Evolutionary conservation across 2,113 vertebrate genomes (phyloP).

Genomic region (Nycticebus coucang): DNA sequence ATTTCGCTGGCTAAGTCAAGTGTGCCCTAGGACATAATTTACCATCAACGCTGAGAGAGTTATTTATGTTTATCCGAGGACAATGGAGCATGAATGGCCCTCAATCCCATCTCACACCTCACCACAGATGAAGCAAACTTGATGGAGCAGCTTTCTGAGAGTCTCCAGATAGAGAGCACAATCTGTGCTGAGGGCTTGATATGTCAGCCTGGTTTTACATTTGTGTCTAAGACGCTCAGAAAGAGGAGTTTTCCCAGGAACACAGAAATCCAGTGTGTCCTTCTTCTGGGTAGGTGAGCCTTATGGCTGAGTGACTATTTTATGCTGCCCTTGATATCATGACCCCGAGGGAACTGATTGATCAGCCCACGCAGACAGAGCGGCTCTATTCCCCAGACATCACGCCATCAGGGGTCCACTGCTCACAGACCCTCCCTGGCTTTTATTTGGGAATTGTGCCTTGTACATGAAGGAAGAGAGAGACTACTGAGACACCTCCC

Average conservation of each 20-base stretch:
- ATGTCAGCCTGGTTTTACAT: not conserved
- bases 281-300: not conserved
- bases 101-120: fast-evolving
- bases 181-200: too few relatives aligned
- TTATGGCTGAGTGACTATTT: not conserved
- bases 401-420: fast-evolving
- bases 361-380: not conserved
- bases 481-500: too few relatives aligned
- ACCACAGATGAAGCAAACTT: too few relatives aligned
- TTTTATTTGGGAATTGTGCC: too few relatives aligned
- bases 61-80: not conserved
- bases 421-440: not conserved
- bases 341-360: not conserved
- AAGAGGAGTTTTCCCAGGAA: not conserved
- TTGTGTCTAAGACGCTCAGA: not conserved
- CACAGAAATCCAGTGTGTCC: not conserved
- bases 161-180: not conserved
- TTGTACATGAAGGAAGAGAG: not conserved
- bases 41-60: too few relatives aligned
- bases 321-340: not conserved
- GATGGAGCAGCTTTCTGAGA: not conserved
- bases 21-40: not conserved
- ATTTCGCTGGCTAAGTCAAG: fast-evolving
- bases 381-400: too few relatives aligned
- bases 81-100: too few relatives aligned